Percentiles rank a stretch among this genome's conserved stretches.
Evolutionary conservation across 2,797 vertebrate genomes (phyloP).

Genomic region (Artibeus lituratus): DNA sequence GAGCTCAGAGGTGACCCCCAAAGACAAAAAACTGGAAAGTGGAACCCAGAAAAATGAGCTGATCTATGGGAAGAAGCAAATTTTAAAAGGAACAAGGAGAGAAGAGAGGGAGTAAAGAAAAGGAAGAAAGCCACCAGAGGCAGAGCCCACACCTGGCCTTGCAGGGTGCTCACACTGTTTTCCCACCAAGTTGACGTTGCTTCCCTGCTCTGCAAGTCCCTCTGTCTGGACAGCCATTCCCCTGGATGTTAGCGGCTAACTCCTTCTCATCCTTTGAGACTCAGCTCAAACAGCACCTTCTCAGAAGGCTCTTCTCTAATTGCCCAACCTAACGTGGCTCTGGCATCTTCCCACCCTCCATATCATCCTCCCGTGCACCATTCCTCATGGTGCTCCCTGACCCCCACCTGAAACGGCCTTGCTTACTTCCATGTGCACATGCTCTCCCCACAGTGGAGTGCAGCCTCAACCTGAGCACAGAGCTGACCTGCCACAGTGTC

Average conservation of each 20-base stretch:
- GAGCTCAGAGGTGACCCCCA: neutral
- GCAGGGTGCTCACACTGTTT: fast-evolving
- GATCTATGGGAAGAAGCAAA: neutral
- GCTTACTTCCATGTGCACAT: fast-evolving
- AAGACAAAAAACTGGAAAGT: neutral
- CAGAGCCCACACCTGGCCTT: no score
- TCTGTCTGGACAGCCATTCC: neutral
- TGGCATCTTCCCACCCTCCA: neutral
- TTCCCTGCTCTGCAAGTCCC: neutral
- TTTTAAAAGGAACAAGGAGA: neutral
- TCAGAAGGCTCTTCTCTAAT: neutral
- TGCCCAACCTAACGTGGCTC: neutral
- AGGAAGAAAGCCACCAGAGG: neutral
- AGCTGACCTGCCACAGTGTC: neutral
- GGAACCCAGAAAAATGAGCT: neutral
- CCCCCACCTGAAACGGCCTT: neutral
- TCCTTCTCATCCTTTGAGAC: neutral
- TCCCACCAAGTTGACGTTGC: neutral
- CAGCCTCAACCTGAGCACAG: neutral
- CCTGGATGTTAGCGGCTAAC: neutral
- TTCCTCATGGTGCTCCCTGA: neutral
- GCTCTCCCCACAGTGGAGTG: neutral
- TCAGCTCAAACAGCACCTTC: neutral
- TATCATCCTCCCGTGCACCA: neutral
- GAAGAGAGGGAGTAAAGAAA: neutral